Percentiles rank a stretch among this genome's conserved stretches.
These are phyloP conservation scores for Psettodes erumei DNA, from an alignment of 2,113 vertebrate species.

Conservation along the genomic window DNA sequence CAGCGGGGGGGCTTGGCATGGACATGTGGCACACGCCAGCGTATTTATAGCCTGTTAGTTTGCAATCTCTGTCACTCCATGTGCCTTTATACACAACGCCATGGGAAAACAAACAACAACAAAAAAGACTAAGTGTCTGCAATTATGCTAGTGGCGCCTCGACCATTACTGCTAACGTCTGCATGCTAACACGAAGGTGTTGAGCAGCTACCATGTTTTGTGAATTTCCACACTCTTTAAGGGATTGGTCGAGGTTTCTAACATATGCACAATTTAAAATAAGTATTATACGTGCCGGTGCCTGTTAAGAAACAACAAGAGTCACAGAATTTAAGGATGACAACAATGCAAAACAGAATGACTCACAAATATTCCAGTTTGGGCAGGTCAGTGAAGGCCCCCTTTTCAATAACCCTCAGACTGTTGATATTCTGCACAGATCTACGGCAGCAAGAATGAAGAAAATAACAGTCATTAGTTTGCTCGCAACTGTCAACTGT, in stretches of 20 bases:
- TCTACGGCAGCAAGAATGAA: conserved; percentile 75
- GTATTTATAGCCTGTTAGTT: neutral
- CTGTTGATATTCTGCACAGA: conserved; percentile 90
- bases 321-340: too few species aligned
- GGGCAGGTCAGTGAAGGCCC: conserved; percentile 90
- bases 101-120: neutral
- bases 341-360: neutral
- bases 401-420: conserved; percentile 85
- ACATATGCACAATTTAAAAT: too few species aligned
- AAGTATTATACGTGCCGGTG: too few species aligned
- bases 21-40: too few species aligned
- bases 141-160: neutral
- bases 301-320: too few species aligned
- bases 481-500: conserved; percentile 36
- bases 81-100: neutral
- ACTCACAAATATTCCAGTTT: conserved; percentile 91
- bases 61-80: neutral
- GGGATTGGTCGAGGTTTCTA: too few species aligned
- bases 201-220: conserved; percentile 4
- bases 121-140: neutral
- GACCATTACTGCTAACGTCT: too few species aligned
- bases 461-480: conserved; percentile 49
- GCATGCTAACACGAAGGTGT: neutral
- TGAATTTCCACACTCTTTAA: too few species aligned
- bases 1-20: neutral